Percentiles rank a stretch among this genome's conserved stretches.
These are phyloP conservation scores for Poliocrania exsul DNA, from an alignment of 2,797 vertebrate species.

Conservation along the genomic window DNA sequence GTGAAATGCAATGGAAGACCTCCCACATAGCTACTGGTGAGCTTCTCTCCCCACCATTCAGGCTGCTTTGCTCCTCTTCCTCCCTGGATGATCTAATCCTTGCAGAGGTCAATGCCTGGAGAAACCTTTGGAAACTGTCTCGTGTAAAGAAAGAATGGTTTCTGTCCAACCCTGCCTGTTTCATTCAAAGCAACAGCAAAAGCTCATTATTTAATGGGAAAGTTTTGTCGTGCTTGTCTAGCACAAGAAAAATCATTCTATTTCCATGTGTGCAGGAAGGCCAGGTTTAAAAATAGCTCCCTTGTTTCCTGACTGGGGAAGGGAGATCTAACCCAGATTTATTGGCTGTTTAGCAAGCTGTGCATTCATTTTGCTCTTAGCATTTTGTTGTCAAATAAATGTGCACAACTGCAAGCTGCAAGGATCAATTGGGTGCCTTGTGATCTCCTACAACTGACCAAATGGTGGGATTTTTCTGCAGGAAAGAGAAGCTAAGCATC, in stretches of 20 bases:
- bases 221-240: background rate
- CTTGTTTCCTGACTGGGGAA: background rate
- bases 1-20: background rate
- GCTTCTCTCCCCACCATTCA: background rate
- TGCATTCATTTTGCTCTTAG: background rate
- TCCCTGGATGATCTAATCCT: background rate
- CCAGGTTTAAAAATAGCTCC: conserved; percentile 32
- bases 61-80: background rate
- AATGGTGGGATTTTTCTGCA: background rate
- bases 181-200: background rate
- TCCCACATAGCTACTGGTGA: background rate
- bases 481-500: background rate
- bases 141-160: background rate
- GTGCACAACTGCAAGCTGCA: background rate
- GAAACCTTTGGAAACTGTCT: background rate
- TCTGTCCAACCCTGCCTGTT: background rate
- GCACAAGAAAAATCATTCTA: background rate
- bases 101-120: background rate
- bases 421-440: background rate
- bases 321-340: background rate
- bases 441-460: background rate
- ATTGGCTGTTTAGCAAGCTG: background rate
- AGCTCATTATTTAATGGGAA: background rate
- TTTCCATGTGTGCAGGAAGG: background rate
- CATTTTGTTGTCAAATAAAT: background rate